These are phyloP conservation scores for Aplodontia rufa DNA, from an alignment of 2,113 vertebrate genomes.

Conservation along the genomic window DNA sequence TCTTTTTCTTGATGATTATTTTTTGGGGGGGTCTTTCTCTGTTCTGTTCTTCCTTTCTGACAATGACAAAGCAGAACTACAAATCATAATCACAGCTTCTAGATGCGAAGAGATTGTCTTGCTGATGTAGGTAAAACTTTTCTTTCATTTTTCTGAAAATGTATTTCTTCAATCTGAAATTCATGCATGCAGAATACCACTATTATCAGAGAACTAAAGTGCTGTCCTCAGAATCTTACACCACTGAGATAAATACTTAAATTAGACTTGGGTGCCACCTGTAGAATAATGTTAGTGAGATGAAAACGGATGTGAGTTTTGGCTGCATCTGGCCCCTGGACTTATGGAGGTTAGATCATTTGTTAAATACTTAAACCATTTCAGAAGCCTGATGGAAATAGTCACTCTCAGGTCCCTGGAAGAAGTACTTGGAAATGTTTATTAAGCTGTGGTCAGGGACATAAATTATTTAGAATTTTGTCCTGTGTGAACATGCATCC, in stretches of 20 bases:
- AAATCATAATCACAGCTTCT: constrained; percentile 7
- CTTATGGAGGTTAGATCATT: not conserved
- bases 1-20: not conserved
- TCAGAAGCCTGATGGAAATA: constrained; percentile 41
- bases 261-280: not conserved
- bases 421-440: constrained; percentile 61
- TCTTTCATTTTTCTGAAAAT: constrained; percentile 40
- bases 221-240: not conserved
- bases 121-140: constrained; percentile 6
- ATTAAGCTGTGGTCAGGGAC: constrained; percentile 24
- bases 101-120: constrained; percentile 40
- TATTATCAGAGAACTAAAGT: constrained; percentile 36
- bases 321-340: not conserved
- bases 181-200: not conserved
- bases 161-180: constrained; percentile 45
- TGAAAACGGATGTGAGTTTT: not conserved
- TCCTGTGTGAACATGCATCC: not conserved
- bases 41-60: constrained; percentile 5
- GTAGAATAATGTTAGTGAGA: constrained; percentile 34
- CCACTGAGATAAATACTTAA: not conserved
- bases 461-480: constrained; percentile 52
- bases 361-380: constrained; percentile 22
- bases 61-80: constrained; percentile 21
- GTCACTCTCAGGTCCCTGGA: not conserved
- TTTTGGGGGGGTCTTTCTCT: not conserved